Conservation (phyloP, 2,113 vertebrate species). For the Gobius niger region DNA sequence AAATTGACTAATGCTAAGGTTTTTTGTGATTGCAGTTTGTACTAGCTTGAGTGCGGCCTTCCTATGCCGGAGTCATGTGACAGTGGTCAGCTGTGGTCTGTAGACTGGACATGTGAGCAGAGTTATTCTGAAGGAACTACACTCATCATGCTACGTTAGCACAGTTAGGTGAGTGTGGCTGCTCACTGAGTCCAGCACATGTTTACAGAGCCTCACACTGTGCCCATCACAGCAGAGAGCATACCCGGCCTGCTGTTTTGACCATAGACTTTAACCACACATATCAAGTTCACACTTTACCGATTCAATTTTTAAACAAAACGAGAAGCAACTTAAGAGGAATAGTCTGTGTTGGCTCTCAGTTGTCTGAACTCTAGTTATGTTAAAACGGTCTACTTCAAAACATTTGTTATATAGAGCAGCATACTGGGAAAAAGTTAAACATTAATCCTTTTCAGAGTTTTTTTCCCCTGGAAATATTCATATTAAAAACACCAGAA, state of each 20-base stretch:
- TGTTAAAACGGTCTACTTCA: too few relatives aligned
- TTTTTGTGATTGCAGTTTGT: neutral
- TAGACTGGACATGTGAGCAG: conserved; percentile 12
- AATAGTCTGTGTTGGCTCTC: too few relatives aligned
- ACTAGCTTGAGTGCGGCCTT: neutral
- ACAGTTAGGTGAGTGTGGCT: neutral
- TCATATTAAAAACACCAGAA: too few relatives aligned
- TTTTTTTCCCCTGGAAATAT: too few relatives aligned
- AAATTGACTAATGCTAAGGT: neutral
- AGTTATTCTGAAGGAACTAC: neutral
- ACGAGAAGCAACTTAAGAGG: too few relatives aligned
- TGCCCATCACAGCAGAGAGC: neutral
- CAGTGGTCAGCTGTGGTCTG: conserved; percentile 9
- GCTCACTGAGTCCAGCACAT: neutral
- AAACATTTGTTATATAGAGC: too few relatives aligned
- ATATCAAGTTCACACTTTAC: neutral
- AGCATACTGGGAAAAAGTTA: too few relatives aligned
- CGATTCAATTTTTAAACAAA: too few relatives aligned
- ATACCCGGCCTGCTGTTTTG: neutral
- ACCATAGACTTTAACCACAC: neutral
- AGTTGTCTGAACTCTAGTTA: too few relatives aligned
- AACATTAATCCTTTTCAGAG: too few relatives aligned
- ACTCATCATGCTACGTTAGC: neutral
- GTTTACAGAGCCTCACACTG: neutral
- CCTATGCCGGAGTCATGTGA: neutral